phyloP scores from a whole-genome alignment of 2,113 vertebrate species.

The Oncorhynchus clarkii region DNA sequence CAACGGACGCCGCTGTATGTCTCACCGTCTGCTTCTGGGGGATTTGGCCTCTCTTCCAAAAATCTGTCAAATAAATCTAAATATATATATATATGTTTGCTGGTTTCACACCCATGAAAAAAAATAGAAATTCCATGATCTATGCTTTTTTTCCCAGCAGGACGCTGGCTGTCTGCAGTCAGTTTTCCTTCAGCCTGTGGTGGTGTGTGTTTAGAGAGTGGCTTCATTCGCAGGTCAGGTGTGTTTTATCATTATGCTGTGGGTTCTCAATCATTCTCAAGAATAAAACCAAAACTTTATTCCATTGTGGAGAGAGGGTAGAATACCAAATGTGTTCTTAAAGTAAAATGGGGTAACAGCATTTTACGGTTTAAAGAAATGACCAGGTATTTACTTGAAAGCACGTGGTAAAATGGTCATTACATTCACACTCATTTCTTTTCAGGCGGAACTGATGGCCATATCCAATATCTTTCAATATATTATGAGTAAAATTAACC shows the following conservation, averaged over 20 bases:
- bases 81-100: constrained; percentile 62
- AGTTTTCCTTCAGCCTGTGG: constrained; percentile 57
- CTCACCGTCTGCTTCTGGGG: constrained; percentile 42
- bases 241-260: constrained; percentile 38
- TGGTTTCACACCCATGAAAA: constrained; percentile 60
- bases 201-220: constrained; percentile 17
- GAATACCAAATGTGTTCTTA: neutral
- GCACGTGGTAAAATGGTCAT: no score
- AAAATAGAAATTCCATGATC: constrained; percentile 70
- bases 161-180: constrained; percentile 28
- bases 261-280: neutral
- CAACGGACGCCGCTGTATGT: constrained; percentile 10
- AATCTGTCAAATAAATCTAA: constrained; percentile 69
- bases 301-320: neutral
- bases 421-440: no score
- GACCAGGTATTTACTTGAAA: no score
- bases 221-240: constrained; percentile 39
- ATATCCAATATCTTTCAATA: no score
- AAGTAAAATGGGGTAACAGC: no score
- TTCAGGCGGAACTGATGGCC: no score
- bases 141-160: constrained; percentile 42
- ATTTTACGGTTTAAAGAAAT: no score
- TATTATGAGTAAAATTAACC: no score
- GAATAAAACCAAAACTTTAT: neutral
- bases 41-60: constrained; percentile 53